These are phyloP conservation scores for Ficedula albicollis DNA, from an alignment of 2,797 vertebrate species.

Conservation along the genomic window DNA sequence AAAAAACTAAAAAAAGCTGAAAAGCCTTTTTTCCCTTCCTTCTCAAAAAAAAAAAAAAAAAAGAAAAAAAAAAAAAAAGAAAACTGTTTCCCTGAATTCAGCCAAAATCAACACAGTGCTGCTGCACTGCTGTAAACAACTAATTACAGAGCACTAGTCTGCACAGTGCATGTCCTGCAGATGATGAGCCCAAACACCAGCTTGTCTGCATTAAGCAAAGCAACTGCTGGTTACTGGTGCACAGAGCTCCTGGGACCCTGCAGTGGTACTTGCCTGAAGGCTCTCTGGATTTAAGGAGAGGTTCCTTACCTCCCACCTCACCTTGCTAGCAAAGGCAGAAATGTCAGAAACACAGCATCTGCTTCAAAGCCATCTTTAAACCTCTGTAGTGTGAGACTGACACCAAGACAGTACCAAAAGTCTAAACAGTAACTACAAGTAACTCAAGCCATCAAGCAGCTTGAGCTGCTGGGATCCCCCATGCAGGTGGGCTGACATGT, in stretches of 20 bases:
- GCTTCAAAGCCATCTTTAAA: not conserved
- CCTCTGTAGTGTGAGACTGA: not conserved
- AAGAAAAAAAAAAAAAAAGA: not conserved
- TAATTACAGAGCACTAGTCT: not conserved
- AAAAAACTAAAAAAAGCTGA: not conserved
- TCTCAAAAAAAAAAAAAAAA: not conserved
- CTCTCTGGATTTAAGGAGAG: not conserved
- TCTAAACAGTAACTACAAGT: not conserved
- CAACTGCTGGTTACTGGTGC: not conserved
- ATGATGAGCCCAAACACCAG: not conserved
- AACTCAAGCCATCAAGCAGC: constrained; percentile 38
- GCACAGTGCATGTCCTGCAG: not conserved
- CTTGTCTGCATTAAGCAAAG: not conserved
- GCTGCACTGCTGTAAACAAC: not conserved
- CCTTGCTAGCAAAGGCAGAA: not conserved
- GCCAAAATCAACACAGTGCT: not conserved
- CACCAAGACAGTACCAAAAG: not conserved
- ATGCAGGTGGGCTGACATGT: constrained; percentile 41
- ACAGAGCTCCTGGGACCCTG: not conserved
- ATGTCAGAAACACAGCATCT: not conserved
- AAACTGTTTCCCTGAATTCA: not conserved
- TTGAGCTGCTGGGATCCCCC: constrained; percentile 33
- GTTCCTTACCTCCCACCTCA: not conserved
- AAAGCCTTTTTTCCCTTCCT: fast-evolving
- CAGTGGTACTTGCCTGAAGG: not conserved